Evolutionary conservation across 2,888 invertebrate genomes (phyloP).

Genomic region (Calameuta idolon): DNA sequence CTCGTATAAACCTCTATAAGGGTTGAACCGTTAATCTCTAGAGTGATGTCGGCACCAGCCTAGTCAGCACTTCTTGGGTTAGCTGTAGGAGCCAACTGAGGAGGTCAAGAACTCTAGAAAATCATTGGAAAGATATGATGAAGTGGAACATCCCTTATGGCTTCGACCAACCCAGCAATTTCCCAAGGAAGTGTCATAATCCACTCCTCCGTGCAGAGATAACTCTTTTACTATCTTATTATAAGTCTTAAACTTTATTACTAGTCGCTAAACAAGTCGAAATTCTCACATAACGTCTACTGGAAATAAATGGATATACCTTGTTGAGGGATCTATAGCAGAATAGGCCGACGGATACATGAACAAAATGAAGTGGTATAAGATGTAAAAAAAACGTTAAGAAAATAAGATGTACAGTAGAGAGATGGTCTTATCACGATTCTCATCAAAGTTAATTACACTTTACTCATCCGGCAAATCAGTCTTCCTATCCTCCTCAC

Average conservation of each 20-base stretch:
- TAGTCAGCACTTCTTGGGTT: not conserved
- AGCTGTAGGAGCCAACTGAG: not conserved
- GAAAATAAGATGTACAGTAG: not conserved
- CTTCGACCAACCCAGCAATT: conserved; percentile 22
- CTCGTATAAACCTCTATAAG: not conserved
- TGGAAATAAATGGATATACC: not conserved
- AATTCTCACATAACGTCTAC: no score
- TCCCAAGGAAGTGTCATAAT: conserved; percentile 12
- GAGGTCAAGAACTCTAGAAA: not conserved
- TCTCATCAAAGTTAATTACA: not conserved
- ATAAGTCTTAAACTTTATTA: not conserved
- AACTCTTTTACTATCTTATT: not conserved
- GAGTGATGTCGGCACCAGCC: not conserved
- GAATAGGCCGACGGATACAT: no score
- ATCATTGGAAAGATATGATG: conserved; percentile 21
- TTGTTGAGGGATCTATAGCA: not conserved
- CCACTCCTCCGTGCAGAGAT: not conserved
- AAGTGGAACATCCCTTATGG: conserved; percentile 17
- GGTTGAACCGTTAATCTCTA: conserved; percentile 1
- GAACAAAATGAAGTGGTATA: no score
- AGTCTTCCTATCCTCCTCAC: not conserved
- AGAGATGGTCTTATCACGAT: not conserved
- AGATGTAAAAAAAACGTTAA: not conserved
- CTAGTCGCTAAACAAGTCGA: not conserved
- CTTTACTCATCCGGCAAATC: not conserved